These are phyloP conservation scores for Gymnocheta viridis DNA, from an alignment of 2,888 invertebrate species.

Conservation along the genomic window DNA sequence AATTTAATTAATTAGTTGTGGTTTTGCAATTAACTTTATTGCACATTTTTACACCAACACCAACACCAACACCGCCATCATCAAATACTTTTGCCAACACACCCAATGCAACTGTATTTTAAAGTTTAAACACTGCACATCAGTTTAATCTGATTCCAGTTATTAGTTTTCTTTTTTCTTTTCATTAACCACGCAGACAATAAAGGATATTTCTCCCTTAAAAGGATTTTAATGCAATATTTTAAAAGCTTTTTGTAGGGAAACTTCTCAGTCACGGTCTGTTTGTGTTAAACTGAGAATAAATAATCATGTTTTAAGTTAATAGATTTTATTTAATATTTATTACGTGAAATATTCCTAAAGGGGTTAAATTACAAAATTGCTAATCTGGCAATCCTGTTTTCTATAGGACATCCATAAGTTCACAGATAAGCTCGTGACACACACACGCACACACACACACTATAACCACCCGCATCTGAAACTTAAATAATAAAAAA, in stretches of 20 bases:
- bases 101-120: not conserved
- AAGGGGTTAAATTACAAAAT: too few relatives aligned
- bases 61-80: conserved; percentile 62
- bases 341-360: too few relatives aligned
- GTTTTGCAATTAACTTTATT: conserved; percentile 81
- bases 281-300: not conserved
- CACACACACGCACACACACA: not conserved
- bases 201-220: too few relatives aligned
- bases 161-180: not conserved
- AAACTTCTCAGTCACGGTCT: not conserved
- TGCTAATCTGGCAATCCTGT: not conserved
- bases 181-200: not conserved
- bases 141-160: not conserved
- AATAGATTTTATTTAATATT: too few relatives aligned
- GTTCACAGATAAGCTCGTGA: not conserved
- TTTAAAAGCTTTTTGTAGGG: not conserved
- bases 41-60: conserved; percentile 70
- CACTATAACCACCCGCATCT: not conserved
- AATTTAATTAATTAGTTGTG: conserved; percentile 81
- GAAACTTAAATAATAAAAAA: not conserved
- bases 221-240: not conserved
- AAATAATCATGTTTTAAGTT: too few relatives aligned
- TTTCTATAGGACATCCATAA: not conserved
- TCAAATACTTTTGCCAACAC: not conserved
- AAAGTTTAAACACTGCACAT: not conserved